A percentile compares a stretch with the other conserved stretches of the same genome.
Evolutionary conservation across 2,797 vertebrate genomes (phyloP).

Genomic region (Taenioides sp.): DNA sequence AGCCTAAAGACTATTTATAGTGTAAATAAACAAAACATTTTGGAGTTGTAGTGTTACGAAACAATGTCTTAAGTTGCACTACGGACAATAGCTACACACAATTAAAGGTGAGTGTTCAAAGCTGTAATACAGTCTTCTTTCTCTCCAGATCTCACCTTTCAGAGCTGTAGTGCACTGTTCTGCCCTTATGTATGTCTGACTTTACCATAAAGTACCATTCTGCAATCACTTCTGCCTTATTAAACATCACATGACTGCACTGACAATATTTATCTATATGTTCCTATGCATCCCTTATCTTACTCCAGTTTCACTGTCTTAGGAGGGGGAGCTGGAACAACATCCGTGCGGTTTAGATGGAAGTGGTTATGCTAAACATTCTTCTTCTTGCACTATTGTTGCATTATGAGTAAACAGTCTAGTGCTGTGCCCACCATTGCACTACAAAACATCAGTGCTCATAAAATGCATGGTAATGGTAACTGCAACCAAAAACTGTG

Average conservation of each 20-base stretch:
- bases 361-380: neutral
- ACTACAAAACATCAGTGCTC: neutral
- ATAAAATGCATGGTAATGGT: neutral
- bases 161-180: neutral
- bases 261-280: conserved; percentile 5
- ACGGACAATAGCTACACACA: neutral
- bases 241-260: conserved; percentile 4
- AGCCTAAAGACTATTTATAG: conserved; percentile 16
- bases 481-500: neutral
- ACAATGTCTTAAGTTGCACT: neutral
- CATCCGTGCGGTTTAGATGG: neutral
- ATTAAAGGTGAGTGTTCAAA: too few relatives aligned
- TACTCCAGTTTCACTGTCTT: neutral
- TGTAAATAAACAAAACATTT: conserved; percentile 37
- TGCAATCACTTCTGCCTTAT: conserved; percentile 4
- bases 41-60: conserved; percentile 17
- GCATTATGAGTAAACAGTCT: neutral
- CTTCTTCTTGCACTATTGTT: neutral
- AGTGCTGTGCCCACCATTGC: neutral
- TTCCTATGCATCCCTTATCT: neutral
- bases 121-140: too few relatives aligned
- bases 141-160: too few relatives aligned
- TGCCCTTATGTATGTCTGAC: neutral
- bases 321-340: neutral
- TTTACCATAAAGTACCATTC: neutral